phyloP scores from a whole-genome alignment of 2,888 invertebrate genomes.

The Koerneria pararmatus region DNA sequence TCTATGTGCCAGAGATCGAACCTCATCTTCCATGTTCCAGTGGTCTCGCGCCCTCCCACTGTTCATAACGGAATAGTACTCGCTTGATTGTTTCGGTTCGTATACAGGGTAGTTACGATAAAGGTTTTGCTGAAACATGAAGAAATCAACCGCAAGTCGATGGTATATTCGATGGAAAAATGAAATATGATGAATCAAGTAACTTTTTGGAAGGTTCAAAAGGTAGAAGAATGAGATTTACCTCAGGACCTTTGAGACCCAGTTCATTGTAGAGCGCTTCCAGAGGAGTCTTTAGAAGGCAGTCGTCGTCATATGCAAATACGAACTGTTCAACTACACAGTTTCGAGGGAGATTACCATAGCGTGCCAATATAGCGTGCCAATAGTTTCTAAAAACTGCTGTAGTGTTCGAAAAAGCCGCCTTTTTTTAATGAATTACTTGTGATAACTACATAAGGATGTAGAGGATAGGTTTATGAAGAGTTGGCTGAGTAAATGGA shows the following conservation, averaged over 20 bases:
- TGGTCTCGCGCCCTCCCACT: constrained; percentile 2
- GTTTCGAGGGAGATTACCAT: too few species aligned
- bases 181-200: too few species aligned
- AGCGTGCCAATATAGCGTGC: too few species aligned
- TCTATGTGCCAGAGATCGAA: too few species aligned
- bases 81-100: constrained; percentile 52
- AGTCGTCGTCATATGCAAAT: constrained; percentile 31
- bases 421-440: not conserved
- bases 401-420: too few species aligned
- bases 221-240: too few species aligned
- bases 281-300: constrained; percentile 45
- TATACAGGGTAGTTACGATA: constrained; percentile 51
- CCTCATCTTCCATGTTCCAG: not conserved
- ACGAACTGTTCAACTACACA: constrained; percentile 27
- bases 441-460: not conserved
- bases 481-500: not conserved
- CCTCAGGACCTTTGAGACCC: constrained; percentile 38
- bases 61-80: constrained; percentile 42
- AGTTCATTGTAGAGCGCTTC: constrained; percentile 46
- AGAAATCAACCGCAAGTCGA: not conserved
- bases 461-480: not conserved
- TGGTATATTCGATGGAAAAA: too few species aligned
- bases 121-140: constrained; percentile 14
- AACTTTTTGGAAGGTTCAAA: too few species aligned
- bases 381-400: too few species aligned